Evolutionary conservation across 2,797 vertebrate species (phyloP), one percentile per base, ranked within the genome.

Genomic region (Helarctos malayanus): DNA sequence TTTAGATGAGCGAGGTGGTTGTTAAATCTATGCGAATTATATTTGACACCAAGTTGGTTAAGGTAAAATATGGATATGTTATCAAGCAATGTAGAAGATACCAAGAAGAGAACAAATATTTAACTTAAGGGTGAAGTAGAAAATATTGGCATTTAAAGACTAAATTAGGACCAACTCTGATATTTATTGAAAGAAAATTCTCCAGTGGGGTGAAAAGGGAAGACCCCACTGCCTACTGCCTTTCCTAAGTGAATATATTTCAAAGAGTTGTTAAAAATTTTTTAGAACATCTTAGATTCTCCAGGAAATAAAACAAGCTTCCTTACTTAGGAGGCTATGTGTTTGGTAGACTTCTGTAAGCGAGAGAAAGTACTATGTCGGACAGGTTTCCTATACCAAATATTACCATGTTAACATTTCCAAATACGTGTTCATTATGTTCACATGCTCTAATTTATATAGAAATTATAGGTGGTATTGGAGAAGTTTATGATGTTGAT

Each of bases 151-250:
- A 68, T 94, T 91, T 41, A 54, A 78, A 65, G 16, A 49, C 63
- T 92, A 61, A 95, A 63, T 35, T 79, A 57, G 18, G 1, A 29
- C 68, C 32, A 47, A 81, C 9, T 38, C 29, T 89, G 80, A 68
- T 89, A 93, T 5, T 41, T 10, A 57, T 21, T 92, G 13, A 95
- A 89, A 89, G 68, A 78, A 68, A 87, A 41, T 49, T 71, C 54
- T 82, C 10, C 29, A 65, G 5, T 29, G 1, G 18, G 56, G 61
- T 47, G 61, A 71, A 89, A 56, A 79, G 6, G 12, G 7, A 73
- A 47, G 25, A 32, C 1, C 6, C 2, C 52, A 12, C 11, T n/a
- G 0, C 47, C 16, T 41, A 7, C 27, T 85, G 18, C 25, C 29
- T 38, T 95, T 95, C 41, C 18, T 68, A 57, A 88, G 4, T 71